These are phyloP conservation scores for Drosophila sp. DNA, from an alignment of 1,140 invertebrate species.

Conservation along the genomic window DNA sequence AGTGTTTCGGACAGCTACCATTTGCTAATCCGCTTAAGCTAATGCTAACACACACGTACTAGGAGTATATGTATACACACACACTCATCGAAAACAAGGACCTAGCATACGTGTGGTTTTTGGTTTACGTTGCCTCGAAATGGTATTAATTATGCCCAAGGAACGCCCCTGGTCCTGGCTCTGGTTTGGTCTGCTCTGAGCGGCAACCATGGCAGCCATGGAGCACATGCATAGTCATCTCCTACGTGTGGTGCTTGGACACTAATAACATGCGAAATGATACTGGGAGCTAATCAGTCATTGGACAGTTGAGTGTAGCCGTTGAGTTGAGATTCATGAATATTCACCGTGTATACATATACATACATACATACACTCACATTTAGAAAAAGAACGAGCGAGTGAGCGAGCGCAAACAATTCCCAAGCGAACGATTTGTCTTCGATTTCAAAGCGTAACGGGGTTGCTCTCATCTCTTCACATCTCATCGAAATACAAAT, in stretches of 20 bases:
- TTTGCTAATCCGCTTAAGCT: slow-evolving; percentile 58
- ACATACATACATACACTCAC: background rate
- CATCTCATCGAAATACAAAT: slow-evolving; percentile 33
- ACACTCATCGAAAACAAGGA: background rate
- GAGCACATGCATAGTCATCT: background rate
- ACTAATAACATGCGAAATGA: slow-evolving; percentile 22
- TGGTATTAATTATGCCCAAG: slow-evolving; percentile 53
- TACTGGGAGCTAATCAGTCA: slow-evolving; percentile 13
- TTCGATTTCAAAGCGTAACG: slow-evolving; percentile 28
- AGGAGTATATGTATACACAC: background rate
- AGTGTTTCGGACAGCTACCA: slow-evolving; percentile 14
- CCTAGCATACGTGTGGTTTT: slow-evolving; percentile 39
- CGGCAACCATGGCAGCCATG: background rate
- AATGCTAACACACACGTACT: slow-evolving; percentile 24
- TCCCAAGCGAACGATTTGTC: slow-evolving; percentile 50
- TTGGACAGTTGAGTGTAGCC: slow-evolving; percentile 9
- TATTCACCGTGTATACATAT: slow-evolving; percentile 21
- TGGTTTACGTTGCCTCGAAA: slow-evolving; percentile 31
- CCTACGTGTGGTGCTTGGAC: background rate
- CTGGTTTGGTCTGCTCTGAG: no score
- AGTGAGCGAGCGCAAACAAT: slow-evolving; percentile 34
- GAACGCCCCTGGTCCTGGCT: slow-evolving; percentile 1
- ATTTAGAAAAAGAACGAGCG: slow-evolving; percentile 18
- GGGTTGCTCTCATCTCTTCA: background rate
- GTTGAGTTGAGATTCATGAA: slow-evolving; percentile 25